Conservation (phyloP, 2,113 vertebrate species). For the Pagrus major region DNA sequence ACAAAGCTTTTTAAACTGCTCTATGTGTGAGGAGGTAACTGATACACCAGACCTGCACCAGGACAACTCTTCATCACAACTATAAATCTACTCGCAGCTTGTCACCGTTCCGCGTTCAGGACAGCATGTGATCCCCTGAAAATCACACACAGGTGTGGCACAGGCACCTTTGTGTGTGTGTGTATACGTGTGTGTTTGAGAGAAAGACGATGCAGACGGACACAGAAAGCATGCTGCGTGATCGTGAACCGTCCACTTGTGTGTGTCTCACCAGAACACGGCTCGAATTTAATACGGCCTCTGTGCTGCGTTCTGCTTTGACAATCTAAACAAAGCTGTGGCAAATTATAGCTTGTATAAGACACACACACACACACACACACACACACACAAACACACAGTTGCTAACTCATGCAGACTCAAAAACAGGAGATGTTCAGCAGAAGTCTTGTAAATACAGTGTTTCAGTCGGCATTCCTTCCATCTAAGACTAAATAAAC, state of each 20-base stretch:
- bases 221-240: constrained; percentile 51
- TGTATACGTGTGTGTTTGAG: background rate
- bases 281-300: constrained; percentile 71
- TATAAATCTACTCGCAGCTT: constrained; percentile 82
- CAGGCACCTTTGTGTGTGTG: constrained; percentile 19
- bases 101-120: constrained; percentile 72
- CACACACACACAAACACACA: constrained; percentile 19
- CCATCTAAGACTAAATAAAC: constrained; percentile 80
- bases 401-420: constrained; percentile 31
- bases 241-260: constrained; percentile 31
- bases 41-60: constrained; percentile 73
- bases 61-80: constrained; percentile 70
- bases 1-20: constrained; percentile 67
- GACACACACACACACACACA: constrained; percentile 26
- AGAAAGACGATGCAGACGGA: background rate
- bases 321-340: constrained; percentile 82
- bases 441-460: constrained; percentile 72
- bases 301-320: constrained; percentile 68
- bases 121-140: constrained; percentile 76
- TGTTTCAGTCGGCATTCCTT: constrained; percentile 72
- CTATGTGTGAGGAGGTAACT: constrained; percentile 75
- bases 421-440: constrained; percentile 54
- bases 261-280: constrained; percentile 21
- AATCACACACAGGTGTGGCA: constrained; percentile 81
- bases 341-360: constrained; percentile 69